Evolutionary conservation across 1,140 invertebrate genomes (phyloP).

Genomic region (Drosophila tani): DNA sequence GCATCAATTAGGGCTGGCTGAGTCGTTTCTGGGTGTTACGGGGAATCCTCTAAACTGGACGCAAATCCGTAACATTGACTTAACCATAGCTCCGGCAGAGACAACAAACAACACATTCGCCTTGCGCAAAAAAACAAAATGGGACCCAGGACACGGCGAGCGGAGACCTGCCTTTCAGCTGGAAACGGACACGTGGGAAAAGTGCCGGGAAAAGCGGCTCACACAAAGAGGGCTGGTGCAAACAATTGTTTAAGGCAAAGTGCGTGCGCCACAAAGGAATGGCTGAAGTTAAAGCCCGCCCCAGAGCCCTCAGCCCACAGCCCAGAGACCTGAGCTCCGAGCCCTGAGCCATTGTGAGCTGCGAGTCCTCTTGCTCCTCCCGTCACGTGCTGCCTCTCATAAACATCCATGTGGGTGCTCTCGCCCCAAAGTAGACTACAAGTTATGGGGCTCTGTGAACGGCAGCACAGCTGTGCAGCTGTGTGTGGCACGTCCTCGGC

Average conservation of each 20-base stretch:
- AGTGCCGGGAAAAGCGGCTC: conserved; percentile 26
- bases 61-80: conserved; percentile 63
- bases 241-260: conserved; percentile 74
- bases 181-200: conserved; percentile 53
- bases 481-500: conserved; percentile 64
- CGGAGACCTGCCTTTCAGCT: conserved; percentile 6
- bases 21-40: not conserved
- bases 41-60: conserved; percentile 14
- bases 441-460: conserved; percentile 32
- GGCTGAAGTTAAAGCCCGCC: conserved; percentile 34
- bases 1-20: conserved; percentile 40
- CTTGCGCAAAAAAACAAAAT: conserved; percentile 56
- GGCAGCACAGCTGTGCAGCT: not conserved
- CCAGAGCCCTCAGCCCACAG: conserved; percentile 15
- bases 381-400: conserved; percentile 59
- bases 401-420: conserved; percentile 38
- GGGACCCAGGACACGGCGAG: conserved; percentile 35
- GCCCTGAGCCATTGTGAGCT: conserved; percentile 39
- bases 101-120: conserved; percentile 24
- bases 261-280: conserved; percentile 52
- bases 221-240: conserved; percentile 29
- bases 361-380: conserved; percentile 23
- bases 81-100: conserved; percentile 33
- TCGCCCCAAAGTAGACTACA: conserved; percentile 55
- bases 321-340: conserved; percentile 22